Base-by-base conservation (phyloP, 2,113 vertebrate species). In the Mandrillus leucophaeus region DNA sequence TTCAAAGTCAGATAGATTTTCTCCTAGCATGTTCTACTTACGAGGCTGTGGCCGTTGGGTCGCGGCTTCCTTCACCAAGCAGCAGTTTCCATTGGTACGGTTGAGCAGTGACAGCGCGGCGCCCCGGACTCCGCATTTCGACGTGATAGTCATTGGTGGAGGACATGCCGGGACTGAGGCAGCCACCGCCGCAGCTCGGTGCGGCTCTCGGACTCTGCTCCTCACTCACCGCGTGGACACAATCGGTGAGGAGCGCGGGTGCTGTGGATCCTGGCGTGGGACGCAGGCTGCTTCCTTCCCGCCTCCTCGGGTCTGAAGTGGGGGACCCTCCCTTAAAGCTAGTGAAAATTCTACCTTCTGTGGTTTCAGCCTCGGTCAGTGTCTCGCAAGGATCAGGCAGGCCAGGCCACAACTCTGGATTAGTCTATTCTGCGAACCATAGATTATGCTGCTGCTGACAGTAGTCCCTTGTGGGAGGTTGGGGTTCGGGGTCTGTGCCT, bases 141-240 rank as follows among this genome's bases (percentile, higher is more conserved):
- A 99, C 38, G 99, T 99, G 96, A 98, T 99, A 0, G 99, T 99
- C 45, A 99, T 99, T 81, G 99, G 99, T 0, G 99, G 99, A 0
- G 99, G 99, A 32, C 99, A 99, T 0, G 99, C 99, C 0, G 99
- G 99, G 32, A 99, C 99, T 0, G 99, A 99, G 97, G 99, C 99
- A 0, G 99, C 99, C 0, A 99, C 99, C 0, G 99, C 99, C 0
- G 99, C 99, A 0, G 99, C 99, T 35, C 98, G 99, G 45, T 98
- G 99, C 32, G 99, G 99, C 20, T 99, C 99, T 23, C 98, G 98
- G 57, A 99, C 99, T 0, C 98, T 99, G 93, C 98, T 99, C 20
- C 97, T 99, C 95, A 99, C 99, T 5, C 99, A 99, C 98, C 99
- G 98, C 92, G 98, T 99, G 83, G 95, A 98, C 64, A 99, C 99